A percentile compares a stretch with the other conserved stretches of the same genome.
Conservation (phyloP, 2,797 vertebrate genomes). For the Phataginus tricuspis region DNA sequence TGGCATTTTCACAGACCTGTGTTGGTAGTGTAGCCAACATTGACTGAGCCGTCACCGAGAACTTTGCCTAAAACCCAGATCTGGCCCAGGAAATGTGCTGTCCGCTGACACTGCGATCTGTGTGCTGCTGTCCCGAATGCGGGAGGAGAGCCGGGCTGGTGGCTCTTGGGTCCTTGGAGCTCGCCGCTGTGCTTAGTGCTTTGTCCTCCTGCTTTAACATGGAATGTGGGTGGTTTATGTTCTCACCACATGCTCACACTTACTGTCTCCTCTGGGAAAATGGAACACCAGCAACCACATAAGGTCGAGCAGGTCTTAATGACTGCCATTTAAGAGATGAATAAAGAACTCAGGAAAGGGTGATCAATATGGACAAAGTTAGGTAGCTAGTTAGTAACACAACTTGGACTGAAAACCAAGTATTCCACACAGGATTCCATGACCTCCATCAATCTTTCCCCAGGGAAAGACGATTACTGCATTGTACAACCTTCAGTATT, state of each 20-base stretch:
- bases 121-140: rapidly evolving
- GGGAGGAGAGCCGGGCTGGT: neutral
- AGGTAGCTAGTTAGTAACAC: neutral
- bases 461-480: neutral
- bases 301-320: neutral
- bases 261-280: neutral
- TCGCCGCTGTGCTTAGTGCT: too few species aligned
- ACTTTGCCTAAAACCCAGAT: neutral
- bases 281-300: neutral
- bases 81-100: too few species aligned
- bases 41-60: neutral
- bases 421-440: neutral
- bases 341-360: neutral
- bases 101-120: too few species aligned
- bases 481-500: neutral
- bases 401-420: neutral
- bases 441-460: neutral
- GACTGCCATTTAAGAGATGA: neutral
- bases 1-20: neutral
- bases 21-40: neutral
- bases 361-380: neutral
- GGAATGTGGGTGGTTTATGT: neutral
- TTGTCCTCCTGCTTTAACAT: neutral
- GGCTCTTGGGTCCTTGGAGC: too few species aligned
- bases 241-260: neutral